phyloP scores from a whole-genome alignment of 2,888 invertebrate genomes.

The Lasioglossum villosulum region DNA sequence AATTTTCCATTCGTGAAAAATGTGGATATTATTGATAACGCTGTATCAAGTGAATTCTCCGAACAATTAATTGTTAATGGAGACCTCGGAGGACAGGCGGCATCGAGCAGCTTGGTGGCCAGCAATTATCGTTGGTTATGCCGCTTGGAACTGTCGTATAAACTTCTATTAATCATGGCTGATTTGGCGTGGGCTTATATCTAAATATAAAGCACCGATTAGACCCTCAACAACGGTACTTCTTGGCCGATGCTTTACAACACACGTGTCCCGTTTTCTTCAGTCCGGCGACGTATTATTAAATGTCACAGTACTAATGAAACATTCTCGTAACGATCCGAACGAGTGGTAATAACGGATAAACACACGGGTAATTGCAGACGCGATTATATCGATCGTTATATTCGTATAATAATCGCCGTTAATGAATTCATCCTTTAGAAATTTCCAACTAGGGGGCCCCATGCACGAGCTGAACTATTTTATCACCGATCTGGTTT shows the following conservation, averaged over 20 bases:
- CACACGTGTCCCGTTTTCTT: conserved; percentile 7
- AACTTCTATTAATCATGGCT: conserved; percentile 56
- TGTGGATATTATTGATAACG: not conserved
- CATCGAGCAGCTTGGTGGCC: not conserved
- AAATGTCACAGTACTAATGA: conserved; percentile 47
- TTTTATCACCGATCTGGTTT: conserved; percentile 5
- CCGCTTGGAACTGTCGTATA: conserved; percentile 11
- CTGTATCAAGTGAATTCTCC: not conserved
- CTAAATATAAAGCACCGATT: conserved; percentile 56
- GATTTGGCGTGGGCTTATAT: conserved; percentile 49
- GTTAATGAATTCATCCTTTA: conserved; percentile 3
- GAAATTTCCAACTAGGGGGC: not conserved
- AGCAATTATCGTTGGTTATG: conserved; percentile 38
- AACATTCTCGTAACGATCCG: conserved; percentile 18
- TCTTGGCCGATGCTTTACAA: conserved; percentile 33
- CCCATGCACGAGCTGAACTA: not conserved
- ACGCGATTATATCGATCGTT: conserved; percentile 3
- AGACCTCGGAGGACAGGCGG: not conserved
- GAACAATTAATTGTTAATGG: not conserved
- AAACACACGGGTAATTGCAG: not conserved
- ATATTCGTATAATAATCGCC: not conserved
- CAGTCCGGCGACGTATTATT: conserved; percentile 40
- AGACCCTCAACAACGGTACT: conserved; percentile 44
- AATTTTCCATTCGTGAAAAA: not conserved
- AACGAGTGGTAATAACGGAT: conserved; percentile 19